Conservation (phyloP, 2,113 vertebrate genomes). For the Siniperca knerii region DNA sequence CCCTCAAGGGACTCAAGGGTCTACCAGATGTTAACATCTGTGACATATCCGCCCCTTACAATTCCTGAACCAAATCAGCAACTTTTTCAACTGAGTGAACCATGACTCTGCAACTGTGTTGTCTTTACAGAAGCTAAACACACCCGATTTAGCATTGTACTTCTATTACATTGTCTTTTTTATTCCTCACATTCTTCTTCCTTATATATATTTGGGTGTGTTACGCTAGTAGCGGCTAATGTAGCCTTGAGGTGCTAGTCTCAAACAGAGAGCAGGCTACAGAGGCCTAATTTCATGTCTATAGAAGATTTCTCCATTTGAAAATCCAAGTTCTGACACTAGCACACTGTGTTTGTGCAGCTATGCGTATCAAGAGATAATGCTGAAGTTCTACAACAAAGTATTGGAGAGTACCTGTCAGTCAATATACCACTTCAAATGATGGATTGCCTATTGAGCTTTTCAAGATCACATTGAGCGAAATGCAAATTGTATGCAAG, state of each 20-base stretch:
- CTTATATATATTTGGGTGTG: neutral
- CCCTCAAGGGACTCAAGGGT: neutral
- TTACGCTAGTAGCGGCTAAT: too few species aligned
- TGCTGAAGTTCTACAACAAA: neutral
- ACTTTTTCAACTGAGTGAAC: neutral
- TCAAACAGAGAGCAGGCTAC: neutral
- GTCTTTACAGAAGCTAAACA: neutral
- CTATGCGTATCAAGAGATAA: neutral
- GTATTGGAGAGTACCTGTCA: neutral
- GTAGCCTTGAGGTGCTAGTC: neutral
- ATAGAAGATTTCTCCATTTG: neutral
- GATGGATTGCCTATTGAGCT: neutral
- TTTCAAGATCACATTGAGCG: neutral
- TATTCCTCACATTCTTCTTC: neutral
- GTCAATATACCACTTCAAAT: neutral
- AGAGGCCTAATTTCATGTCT: neutral
- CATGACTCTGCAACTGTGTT: neutral
- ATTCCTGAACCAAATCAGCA: neutral
- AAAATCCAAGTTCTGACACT: neutral
- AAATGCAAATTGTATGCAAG: neutral
- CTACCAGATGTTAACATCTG: neutral
- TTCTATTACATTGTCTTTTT: neutral
- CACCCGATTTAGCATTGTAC: neutral
- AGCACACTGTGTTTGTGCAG: neutral
- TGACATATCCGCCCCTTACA: neutral